Evolutionary conservation across 2,888 invertebrate genomes (phyloP).

Genomic region (Taenaris catops): DNA sequence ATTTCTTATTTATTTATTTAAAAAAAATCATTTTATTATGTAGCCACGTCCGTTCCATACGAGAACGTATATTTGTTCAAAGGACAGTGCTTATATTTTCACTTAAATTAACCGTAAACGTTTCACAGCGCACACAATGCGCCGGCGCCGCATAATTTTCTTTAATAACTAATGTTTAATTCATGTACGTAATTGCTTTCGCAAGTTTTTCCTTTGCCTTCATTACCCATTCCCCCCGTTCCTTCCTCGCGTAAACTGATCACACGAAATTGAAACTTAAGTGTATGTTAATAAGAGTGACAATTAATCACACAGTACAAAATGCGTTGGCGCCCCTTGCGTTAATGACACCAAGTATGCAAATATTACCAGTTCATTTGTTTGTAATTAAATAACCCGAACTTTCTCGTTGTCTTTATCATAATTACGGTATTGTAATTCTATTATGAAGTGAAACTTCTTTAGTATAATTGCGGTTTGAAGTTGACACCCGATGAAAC

Average conservation of each 20-base stretch:
- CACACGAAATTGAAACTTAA: constrained; percentile 11
- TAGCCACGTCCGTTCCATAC: no score
- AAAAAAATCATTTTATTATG: no score
- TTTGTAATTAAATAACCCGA: constrained; percentile 19
- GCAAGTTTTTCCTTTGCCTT: constrained; percentile 17
- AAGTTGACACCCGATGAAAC: no score
- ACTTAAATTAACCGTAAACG: constrained; percentile 5
- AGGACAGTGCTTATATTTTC: no score
- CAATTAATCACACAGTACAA: constrained; percentile 23
- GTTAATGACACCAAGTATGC: constrained; percentile 46
- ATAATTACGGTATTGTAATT: not conserved
- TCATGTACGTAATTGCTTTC: constrained; percentile 19
- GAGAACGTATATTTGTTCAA: no score
- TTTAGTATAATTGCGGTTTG: no score
- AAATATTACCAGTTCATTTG: constrained; percentile 40
- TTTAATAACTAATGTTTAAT: constrained; percentile 16
- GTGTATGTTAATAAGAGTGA: constrained; percentile 16
- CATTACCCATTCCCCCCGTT: constrained; percentile 11
- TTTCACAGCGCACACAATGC: constrained; percentile 6
- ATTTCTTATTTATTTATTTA: no score
- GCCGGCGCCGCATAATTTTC: constrained; percentile 20
- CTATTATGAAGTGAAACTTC: no score
- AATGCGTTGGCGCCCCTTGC: constrained; percentile 28
- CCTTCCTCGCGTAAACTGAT: constrained; percentile 1
- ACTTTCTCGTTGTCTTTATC: constrained; percentile 18